Conservation (phyloP, 2,888 invertebrate genomes). For the Acanthosepion esculentum region DNA sequence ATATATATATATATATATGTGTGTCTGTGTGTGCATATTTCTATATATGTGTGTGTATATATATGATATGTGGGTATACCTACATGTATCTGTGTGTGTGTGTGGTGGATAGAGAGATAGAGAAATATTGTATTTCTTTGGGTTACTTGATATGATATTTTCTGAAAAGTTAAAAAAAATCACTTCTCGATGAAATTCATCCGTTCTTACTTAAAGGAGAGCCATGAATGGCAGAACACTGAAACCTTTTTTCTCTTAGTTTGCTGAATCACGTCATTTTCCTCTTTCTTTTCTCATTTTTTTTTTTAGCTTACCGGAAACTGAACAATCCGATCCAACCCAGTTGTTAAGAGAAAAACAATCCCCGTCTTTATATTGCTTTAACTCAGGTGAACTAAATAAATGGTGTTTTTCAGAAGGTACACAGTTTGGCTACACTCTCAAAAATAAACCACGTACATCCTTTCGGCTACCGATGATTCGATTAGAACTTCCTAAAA, state of each 20-base stretch:
- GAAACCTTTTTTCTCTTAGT: neutral
- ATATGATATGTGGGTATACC: no score
- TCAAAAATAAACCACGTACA: no score
- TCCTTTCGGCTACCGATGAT: no score
- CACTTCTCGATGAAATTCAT: neutral
- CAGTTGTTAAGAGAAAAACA: neutral
- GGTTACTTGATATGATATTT: neutral
- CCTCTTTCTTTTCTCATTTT: neutral
- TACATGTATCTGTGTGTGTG: no score
- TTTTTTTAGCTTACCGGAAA: neutral
- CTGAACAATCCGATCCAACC: neutral
- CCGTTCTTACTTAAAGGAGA: neutral
- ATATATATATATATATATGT: no score
- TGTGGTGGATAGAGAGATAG: neutral
- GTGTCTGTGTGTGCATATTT: no score
- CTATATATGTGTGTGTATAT: no score
- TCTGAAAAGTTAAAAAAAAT: neutral
- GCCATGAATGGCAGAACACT: neutral
- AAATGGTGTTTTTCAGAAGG: neutral
- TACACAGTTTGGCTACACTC: no score
- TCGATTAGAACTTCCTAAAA: no score
- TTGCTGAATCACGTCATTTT: neutral
- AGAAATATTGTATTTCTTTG: neutral
- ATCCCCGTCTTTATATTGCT: neutral
- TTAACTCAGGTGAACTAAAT: neutral